Percentiles rank a stretch among this genome's conserved stretches.
Conservation (phyloP, 2,888 invertebrate species). For the Brachyopa scutellaris region DNA sequence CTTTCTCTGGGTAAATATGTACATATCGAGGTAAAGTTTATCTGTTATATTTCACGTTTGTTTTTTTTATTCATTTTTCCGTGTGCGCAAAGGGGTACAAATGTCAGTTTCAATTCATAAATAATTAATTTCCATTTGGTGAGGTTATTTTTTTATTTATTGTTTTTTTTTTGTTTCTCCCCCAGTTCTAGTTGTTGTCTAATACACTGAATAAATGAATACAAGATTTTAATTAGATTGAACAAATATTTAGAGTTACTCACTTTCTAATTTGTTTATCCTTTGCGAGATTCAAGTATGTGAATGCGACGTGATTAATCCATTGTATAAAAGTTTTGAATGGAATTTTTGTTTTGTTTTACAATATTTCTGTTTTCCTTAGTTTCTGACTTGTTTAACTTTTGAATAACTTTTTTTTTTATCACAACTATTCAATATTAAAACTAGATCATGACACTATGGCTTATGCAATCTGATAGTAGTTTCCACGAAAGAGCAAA, state of each 20-base stretch:
- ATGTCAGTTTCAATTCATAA: slow-evolving; percentile 73
- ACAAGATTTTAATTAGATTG: slow-evolving; percentile 31
- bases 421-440: slow-evolving; percentile 59
- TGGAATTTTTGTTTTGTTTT: slow-evolving; percentile 30
- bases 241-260: slow-evolving; percentile 27
- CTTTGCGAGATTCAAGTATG: not conserved
- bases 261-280: slow-evolving; percentile 54
- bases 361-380: slow-evolving; percentile 2
- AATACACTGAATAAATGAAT: slow-evolving; percentile 49
- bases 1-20: not conserved
- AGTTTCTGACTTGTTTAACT: slow-evolving; percentile 1
- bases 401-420: not conserved
- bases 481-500: slow-evolving; percentile 35
- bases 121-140: slow-evolving; percentile 70
- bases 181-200: slow-evolving; percentile 16
- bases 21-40: not conserved
- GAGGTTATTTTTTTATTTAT: slow-evolving; percentile 21
- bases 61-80: slow-evolving; percentile 47
- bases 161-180: slow-evolving; percentile 42
- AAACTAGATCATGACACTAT: slow-evolving; percentile 43
- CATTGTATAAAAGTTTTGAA: slow-evolving; percentile 46
- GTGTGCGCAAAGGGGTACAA: slow-evolving; percentile 64
- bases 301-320: slow-evolving; percentile 46
- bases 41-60: slow-evolving; percentile 5
- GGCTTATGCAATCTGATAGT: slow-evolving; percentile 48